These are phyloP conservation scores for Monochamus saltuarius DNA, from an alignment of 1,140 invertebrate genomes.

Conservation along the genomic window DNA sequence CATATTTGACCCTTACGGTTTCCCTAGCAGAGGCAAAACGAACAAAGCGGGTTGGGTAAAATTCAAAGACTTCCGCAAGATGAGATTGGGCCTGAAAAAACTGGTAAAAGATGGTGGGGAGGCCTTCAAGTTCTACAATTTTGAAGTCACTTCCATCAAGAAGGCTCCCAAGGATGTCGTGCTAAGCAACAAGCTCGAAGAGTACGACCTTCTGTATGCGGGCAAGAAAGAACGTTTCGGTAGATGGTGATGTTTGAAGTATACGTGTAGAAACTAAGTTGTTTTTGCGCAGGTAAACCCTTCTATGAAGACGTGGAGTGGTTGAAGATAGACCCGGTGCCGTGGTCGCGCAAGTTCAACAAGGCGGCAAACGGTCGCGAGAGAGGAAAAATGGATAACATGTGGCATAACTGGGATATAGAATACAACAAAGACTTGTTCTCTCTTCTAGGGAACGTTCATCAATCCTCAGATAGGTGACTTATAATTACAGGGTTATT, in stretches of 20 bases:
- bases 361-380: slow-evolving; percentile 28
- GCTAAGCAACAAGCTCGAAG: slow-evolving; percentile 49
- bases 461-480: slow-evolving; percentile 53
- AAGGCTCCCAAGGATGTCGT: slow-evolving; percentile 54
- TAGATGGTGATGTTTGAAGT: slow-evolving; percentile 6
- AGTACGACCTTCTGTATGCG: slow-evolving; percentile 21
- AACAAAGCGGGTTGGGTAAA: slow-evolving; percentile 40
- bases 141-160: slow-evolving; percentile 57
- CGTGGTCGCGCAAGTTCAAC: slow-evolving; percentile 42
- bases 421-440: slow-evolving; percentile 63
- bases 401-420: slow-evolving; percentile 62
- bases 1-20: slow-evolving; percentile 59
- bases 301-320: slow-evolving; percentile 46
- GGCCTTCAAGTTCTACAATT: slow-evolving; percentile 53
- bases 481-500: too few species aligned
- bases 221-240: slow-evolving; percentile 29
- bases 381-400: slow-evolving; percentile 31
- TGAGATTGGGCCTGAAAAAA: slow-evolving; percentile 24
- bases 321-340: slow-evolving; percentile 44
- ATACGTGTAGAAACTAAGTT: background rate
- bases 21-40: slow-evolving; percentile 26
- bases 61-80: slow-evolving; percentile 31
- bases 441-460: slow-evolving; percentile 60
- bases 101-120: slow-evolving; percentile 14
- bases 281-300: slow-evolving; percentile 34